Conservation (phyloP, 1,140 invertebrate genomes). For the Xylocopa sonorina region DNA sequence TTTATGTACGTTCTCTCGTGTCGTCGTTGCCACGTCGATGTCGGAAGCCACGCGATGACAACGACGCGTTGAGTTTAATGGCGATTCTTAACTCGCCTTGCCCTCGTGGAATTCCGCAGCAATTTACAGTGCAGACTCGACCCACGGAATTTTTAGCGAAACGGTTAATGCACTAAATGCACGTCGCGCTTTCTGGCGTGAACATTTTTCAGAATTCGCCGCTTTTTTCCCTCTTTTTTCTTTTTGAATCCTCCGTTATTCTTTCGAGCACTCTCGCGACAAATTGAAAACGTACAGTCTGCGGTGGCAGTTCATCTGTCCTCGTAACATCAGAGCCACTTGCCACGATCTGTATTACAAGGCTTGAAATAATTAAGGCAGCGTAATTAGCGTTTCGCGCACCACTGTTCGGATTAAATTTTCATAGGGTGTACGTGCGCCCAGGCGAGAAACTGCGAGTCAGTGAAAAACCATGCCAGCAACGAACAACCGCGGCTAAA, state of each 20-base stretch:
- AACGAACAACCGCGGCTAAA: background rate
- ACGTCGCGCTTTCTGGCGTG: background rate
- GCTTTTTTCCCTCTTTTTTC: too few species aligned
- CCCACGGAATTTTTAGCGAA: background rate
- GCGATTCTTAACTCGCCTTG: background rate
- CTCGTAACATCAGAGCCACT: background rate
- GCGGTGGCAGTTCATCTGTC: background rate
- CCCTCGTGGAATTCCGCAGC: background rate
- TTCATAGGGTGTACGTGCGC: background rate
- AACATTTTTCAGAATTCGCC: background rate
- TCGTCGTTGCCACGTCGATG: slow-evolving; percentile 11
- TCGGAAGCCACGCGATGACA: background rate
- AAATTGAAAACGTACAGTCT: background rate
- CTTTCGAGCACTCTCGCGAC: background rate
- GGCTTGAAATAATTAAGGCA: slow-evolving; percentile 38
- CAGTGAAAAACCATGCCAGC: background rate
- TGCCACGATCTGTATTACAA: slow-evolving; percentile 15
- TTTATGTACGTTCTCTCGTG: slow-evolving; percentile 64
- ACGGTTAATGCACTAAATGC: background rate
- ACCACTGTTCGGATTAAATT: slow-evolving; percentile 35
- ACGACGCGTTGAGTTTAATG: slow-evolving; percentile 25
- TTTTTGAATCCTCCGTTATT: background rate
- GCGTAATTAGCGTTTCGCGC: slow-evolving; percentile 22
- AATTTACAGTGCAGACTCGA: background rate
- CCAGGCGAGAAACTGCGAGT: background rate